phyloP scores from a whole-genome alignment of 2,888 invertebrate species.

The Sycophila texana region DNA sequence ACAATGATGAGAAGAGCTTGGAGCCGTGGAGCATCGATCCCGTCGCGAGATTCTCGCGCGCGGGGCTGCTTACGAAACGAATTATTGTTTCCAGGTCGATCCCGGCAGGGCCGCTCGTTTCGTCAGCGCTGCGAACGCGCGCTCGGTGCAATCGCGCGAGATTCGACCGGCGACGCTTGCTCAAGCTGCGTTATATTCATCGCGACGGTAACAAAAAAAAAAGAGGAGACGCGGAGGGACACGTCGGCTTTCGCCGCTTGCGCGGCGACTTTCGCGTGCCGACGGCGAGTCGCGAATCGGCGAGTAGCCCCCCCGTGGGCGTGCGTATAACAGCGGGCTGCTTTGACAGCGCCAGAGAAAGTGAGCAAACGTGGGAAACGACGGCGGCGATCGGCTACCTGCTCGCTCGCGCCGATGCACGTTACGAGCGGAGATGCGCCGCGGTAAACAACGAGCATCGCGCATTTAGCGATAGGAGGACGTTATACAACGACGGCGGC shows the following conservation, averaged over 20 bases:
- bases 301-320: conserved; percentile 7
- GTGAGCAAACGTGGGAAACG: conserved; percentile 42
- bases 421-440: neutral
- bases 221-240: neutral
- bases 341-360: conserved; percentile 36
- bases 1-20: too few relatives aligned
- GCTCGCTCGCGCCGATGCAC: neutral
- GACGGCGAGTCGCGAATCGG: conserved; percentile 2
- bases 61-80: conserved; percentile 3
- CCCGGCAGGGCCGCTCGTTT: conserved; percentile 8
- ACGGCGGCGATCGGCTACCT: conserved; percentile 1
- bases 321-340: neutral
- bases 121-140: neutral
- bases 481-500: too few relatives aligned
- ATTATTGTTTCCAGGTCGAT: conserved; percentile 14
- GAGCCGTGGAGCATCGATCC: neutral
- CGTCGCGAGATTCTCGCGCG: neutral
- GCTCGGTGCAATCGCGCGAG: neutral
- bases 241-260: neutral
- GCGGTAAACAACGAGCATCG: too few relatives aligned
- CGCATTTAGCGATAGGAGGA: too few relatives aligned
- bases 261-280: neutral
- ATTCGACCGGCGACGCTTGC: neutral
- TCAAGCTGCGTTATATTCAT: neutral
- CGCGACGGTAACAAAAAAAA: conserved; percentile 3